Conservation (phyloP, 1,140 invertebrate species). For the Drosophila trapezifrons region DNA sequence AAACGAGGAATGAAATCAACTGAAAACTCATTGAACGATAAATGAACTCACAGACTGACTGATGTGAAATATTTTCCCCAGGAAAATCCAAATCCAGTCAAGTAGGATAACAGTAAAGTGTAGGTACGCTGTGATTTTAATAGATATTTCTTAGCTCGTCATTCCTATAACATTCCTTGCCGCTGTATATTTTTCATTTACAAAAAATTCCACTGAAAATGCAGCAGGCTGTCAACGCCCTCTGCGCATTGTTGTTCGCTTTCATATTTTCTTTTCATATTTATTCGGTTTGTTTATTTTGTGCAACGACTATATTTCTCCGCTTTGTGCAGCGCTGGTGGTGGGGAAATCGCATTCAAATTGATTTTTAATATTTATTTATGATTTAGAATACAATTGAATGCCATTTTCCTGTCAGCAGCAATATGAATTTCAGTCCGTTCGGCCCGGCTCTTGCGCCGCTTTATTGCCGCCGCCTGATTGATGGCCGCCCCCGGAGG, state of each 20-base stretch:
- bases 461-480: slow-evolving; percentile 62
- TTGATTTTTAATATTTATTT: slow-evolving; percentile 76
- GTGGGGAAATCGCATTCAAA: slow-evolving; percentile 49
- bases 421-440: slow-evolving; percentile 9
- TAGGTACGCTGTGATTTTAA: neutral
- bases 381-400: slow-evolving; percentile 66
- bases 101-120: neutral
- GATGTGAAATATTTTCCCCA: slow-evolving; percentile 4
- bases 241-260: slow-evolving; percentile 11
- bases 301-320: slow-evolving; percentile 19
- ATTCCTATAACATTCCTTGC: slow-evolving; percentile 2
- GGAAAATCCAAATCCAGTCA: neutral
- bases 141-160: neutral
- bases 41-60: slow-evolving; percentile 24
- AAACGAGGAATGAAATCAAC: slow-evolving; percentile 13
- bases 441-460: slow-evolving; percentile 6
- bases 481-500: slow-evolving; percentile 51
- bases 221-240: slow-evolving; percentile 1
- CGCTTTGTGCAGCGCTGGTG: slow-evolving; percentile 10
- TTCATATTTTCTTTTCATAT: slow-evolving; percentile 16
- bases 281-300: slow-evolving; percentile 24
- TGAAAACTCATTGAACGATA: slow-evolving; percentile 17
- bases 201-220: neutral
- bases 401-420: slow-evolving; percentile 44
- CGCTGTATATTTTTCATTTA: neutral